These are phyloP conservation scores for Caenorhabditis briggsae DNA, from an alignment of 1,140 invertebrate genomes.

Conservation along the genomic window DNA sequence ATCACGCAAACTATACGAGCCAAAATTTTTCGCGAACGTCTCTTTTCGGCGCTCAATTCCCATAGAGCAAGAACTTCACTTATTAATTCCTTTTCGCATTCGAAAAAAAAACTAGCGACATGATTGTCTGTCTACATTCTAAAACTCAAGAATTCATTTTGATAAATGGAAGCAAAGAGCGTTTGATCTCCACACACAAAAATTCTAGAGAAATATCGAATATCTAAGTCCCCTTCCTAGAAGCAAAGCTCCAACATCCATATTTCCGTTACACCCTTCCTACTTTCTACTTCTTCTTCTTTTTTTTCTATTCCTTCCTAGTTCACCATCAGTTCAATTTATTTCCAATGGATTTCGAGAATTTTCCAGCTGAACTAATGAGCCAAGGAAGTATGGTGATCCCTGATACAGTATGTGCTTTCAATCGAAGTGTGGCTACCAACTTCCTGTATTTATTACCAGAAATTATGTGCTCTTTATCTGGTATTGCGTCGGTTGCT, in stretches of 20 bases:
- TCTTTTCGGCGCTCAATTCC: too few species aligned
- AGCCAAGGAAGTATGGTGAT: neutral
- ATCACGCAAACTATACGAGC: too few species aligned
- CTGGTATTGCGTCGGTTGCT: conserved; percentile 11
- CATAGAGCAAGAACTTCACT: too few species aligned
- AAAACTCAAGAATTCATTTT: too few species aligned
- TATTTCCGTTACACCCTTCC: conserved; percentile 41
- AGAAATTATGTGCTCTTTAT: conserved; percentile 19
- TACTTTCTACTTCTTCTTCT: neutral
- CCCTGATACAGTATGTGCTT: neutral
- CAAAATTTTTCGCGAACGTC: too few species aligned
- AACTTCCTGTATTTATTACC: conserved; percentile 9
- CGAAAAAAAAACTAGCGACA: too few species aligned
- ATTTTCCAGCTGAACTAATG: neutral
- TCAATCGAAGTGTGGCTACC: conserved; percentile 32
- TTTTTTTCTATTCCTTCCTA: neutral
- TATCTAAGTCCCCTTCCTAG: neutral
- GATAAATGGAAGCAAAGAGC: too few species aligned
- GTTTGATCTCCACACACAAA: neutral
- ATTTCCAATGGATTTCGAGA: neutral
- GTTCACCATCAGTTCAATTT: too few species aligned
- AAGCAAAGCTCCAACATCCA: neutral
- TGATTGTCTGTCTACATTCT: too few species aligned
- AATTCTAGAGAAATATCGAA: conserved; percentile 5
- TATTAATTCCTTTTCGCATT: too few species aligned